These are phyloP conservation scores for Acanthurus tractus DNA, from an alignment of 2,797 vertebrate species.

Conservation along the genomic window DNA sequence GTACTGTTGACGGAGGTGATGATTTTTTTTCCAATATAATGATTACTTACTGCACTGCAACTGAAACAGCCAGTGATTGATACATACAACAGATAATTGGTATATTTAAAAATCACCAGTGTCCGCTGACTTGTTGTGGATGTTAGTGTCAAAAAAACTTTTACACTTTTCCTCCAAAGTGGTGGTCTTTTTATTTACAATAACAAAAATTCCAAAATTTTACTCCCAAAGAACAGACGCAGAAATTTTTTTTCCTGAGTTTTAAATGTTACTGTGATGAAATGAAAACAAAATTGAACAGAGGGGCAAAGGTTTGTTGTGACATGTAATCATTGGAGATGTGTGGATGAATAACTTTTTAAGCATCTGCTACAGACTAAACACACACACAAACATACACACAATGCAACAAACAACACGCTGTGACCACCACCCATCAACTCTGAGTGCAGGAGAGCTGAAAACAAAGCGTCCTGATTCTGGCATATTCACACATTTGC, in stretches of 20 bases:
- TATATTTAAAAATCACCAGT: constrained; percentile 8
- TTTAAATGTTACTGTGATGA: constrained; percentile 13
- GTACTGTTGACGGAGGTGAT: constrained; percentile 21
- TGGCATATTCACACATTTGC: constrained; percentile 16
- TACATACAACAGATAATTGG: constrained; percentile 17
- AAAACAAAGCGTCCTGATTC: constrained; percentile 24
- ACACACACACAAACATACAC: constrained; percentile 1
- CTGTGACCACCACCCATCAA: constrained; percentile 3
- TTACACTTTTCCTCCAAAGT: background rate
- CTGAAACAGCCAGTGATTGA: constrained; percentile 16
- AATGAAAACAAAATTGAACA: background rate
- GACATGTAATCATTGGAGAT: background rate
- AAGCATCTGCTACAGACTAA: background rate
- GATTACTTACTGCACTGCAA: constrained; percentile 21
- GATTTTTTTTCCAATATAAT: constrained; percentile 33
- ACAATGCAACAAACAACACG: constrained; percentile 4
- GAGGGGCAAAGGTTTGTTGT: constrained; percentile 3
- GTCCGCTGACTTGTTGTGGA: constrained; percentile 12
- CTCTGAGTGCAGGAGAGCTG: background rate
- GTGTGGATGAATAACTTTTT: background rate
- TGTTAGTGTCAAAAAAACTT: constrained; percentile 8
- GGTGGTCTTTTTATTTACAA: constrained; percentile 9
- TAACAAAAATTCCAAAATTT: background rate
- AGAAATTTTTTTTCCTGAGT: background rate
- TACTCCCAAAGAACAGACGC: constrained; percentile 7